A percentile compares a stretch with the other conserved stretches of the same genome.
Conservation (phyloP, 2,797 vertebrate species). For the Oreochromis mossambicus region DNA sequence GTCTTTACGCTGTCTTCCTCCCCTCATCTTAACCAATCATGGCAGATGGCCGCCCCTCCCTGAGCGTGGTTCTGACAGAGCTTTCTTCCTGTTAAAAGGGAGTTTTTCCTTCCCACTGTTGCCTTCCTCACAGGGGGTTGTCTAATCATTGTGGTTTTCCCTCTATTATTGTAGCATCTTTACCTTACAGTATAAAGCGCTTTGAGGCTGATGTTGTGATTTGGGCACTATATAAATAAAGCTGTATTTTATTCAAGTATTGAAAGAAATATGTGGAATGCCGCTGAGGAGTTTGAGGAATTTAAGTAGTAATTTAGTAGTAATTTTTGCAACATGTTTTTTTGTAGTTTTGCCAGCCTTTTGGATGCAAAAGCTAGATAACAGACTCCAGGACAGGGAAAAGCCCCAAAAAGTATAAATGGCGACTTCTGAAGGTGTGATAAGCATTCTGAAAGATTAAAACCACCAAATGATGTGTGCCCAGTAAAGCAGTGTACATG, state of each 20-base stretch:
- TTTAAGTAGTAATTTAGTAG: not conserved
- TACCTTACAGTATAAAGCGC: not conserved
- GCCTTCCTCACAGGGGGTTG: not conserved
- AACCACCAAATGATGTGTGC: slow-evolving; percentile 16
- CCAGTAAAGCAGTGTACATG: not conserved
- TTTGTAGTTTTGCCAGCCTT: not conserved
- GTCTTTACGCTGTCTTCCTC: not conserved
- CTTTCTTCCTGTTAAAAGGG: not conserved
- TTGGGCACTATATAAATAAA: not conserved
- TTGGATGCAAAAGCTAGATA: not conserved
- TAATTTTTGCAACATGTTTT: not conserved
- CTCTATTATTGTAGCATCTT: not conserved
- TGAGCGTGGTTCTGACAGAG: not conserved
- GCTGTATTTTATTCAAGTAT: not conserved
- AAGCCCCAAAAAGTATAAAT: not conserved
- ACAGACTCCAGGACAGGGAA: not conserved
- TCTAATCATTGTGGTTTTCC: not conserved
- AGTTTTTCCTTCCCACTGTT: not conserved
- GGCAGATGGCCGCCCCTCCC: not conserved
- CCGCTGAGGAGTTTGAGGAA: not conserved
- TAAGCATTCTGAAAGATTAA: slow-evolving; percentile 53
- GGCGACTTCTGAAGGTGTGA: slow-evolving; percentile 10
- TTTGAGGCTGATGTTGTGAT: not conserved
- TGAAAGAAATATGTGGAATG: not conserved
- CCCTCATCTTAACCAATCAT: not conserved